Base-by-base conservation (phyloP, 2,888 invertebrate species). In the Proisotoma minuta region DNA sequence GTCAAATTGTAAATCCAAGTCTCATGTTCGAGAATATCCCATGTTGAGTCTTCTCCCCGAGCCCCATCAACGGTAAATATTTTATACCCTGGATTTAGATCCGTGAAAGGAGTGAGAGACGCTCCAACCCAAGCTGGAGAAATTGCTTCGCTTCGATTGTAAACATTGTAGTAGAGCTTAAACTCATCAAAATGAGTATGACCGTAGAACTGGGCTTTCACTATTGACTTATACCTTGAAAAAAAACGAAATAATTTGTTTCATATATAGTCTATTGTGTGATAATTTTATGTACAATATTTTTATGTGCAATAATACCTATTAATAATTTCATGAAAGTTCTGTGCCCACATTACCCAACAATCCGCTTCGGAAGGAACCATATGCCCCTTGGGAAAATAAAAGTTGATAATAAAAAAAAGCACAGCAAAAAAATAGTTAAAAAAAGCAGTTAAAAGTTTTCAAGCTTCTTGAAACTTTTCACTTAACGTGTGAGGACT, bases 141-240 rank as follows among this genome's bases (percentile, higher is more conserved):
- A n/a, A 63, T 63, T 3, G 68, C 61, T 49, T 62, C 59, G 43
- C 63, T 66, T 26, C 63, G 20, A 28, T 65, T 62, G 34, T 48
- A 59, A 26, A 27, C 75, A 65, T 81, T 82, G 76, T 88, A 90
- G 76, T 85, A 87, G 57, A 91, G 77, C 73, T 84, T 83, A 74
- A 88, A 84, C 75, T 87, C 85, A 73, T 91, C 91, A 1, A 81
- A 82, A 75, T 91, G 91, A 0, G 86, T 85, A 76, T 91, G 91
- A 0, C 91, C 92, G 75, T 86, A 88, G 77, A 92, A 92, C 76
- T 91, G 88, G 0, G 84, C 91, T 0, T 81, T 82, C 48, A 93
- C 87, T 24, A 84, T 88, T 47, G 83, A 81, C 15, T 86, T 82
- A 77, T 87, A 93, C 77, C 67, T 69, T 28, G 5, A 57, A 60